These are phyloP conservation scores for Metacarcinus magister DNA, from an alignment of 2,888 invertebrate genomes.

Conservation along the genomic window DNA sequence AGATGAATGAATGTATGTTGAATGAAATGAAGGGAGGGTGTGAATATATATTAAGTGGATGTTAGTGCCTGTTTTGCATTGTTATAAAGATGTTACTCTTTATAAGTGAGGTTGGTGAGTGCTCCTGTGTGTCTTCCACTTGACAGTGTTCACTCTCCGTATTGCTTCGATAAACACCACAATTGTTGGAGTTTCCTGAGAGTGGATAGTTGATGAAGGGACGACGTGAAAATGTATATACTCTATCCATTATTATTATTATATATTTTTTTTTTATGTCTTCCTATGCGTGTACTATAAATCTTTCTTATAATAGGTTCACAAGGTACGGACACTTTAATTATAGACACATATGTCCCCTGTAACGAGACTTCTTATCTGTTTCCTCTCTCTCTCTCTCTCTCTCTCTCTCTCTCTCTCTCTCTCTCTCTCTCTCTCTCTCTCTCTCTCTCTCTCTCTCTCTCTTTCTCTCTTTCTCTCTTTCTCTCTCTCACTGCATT, in stretches of 20 bases:
- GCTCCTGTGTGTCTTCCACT: not conserved
- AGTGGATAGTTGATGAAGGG: not conserved
- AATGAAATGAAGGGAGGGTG: not conserved
- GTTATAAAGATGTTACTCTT: no score
- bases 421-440: constrained; percentile 33
- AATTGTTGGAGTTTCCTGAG: not conserved
- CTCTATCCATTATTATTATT: not conserved
- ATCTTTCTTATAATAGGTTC: constrained; percentile 2
- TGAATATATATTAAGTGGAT: no score
- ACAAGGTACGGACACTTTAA: not conserved
- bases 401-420: constrained; percentile 47
- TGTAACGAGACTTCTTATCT: constrained; percentile 26
- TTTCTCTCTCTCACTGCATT: not conserved
- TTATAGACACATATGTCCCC: not conserved
- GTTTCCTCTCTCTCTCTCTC: not conserved
- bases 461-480: not conserved
- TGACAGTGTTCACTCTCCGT: not conserved
- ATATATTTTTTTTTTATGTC: not conserved
- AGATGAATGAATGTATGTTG: not conserved
- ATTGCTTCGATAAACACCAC: not conserved
- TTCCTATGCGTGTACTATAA: not conserved
- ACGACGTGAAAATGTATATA: not conserved
- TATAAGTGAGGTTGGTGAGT: no score
- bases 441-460: constrained; percentile 12
- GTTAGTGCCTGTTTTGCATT: no score